Evolutionary conservation across 2,113 vertebrate species (phyloP), one percentile per base, ranked within the genome.

Genomic region (Thamnaconus septentrionalis): DNA sequence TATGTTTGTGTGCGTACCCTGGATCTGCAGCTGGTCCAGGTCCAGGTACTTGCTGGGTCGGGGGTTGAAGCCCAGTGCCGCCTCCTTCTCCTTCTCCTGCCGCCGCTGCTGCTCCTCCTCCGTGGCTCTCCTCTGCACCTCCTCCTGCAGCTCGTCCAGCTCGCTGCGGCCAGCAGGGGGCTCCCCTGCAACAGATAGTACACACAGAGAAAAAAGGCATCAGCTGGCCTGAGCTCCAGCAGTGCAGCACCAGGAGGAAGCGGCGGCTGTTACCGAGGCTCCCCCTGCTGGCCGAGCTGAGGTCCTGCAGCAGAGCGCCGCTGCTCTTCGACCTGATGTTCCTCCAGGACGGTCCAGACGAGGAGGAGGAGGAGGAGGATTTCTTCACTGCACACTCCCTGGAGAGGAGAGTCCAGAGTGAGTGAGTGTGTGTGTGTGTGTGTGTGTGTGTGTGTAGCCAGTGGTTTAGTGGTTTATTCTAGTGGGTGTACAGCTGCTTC

Each of bases 21-120:
- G 95, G 85, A 93, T 95, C 89, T 98, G 96, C 53, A 98, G 93
- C 80, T 97, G 95, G 89, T 98, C 96, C 78, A 98, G 91, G 89
- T 98, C 96, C 93, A 98, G 93, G 90, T 95, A 98, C 80, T 96
- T 94, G 90, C 95, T 97, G 71, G 96, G 96, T 76, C 86, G 91
- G 8, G 96, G 96, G 82, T 98, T 98, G 85, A 98, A 98, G 45
- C 94, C 96, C 79, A 94, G 92, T 5, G 95, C 94, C 41, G 88
- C 94, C 83, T 98, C 95, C 68, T 84, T 90, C 81, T 98, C 96
- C 71, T 95, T 96, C 75, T 97, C 95, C 63, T 91, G 89, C 79
- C 88, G 94, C 58, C 93, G 92, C 61, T 92, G 94, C 45, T 93
- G 85, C 59, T 97, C 96, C 73, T 97, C 94, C 60, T 97, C 96